These are phyloP conservation scores for Tiliqua scincoides DNA, from an alignment of 2,113 vertebrate species.

Conservation along the genomic window DNA sequence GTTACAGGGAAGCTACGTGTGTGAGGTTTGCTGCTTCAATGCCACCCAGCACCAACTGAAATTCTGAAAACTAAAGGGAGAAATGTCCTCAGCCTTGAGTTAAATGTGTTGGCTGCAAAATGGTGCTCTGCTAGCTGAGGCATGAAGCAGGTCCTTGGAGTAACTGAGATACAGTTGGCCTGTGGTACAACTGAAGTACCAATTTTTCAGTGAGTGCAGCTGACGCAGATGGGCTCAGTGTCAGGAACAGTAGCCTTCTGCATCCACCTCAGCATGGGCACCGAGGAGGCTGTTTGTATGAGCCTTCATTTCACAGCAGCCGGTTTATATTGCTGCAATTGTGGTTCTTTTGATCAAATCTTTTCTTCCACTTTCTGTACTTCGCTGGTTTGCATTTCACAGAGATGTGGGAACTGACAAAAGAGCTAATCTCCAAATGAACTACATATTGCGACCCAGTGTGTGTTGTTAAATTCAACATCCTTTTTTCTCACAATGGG, in stretches of 20 bases:
- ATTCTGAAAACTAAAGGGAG: background rate
- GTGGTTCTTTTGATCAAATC: background rate
- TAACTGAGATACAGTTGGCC: background rate
- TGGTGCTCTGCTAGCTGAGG: background rate
- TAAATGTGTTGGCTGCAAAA: background rate
- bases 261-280: background rate
- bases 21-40: background rate
- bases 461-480: background rate
- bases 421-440: conserved; percentile 16
- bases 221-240: background rate
- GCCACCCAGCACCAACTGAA: background rate
- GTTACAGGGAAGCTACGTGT: background rate
- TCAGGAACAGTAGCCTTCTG: background rate
- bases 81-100: background rate
- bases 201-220: background rate
- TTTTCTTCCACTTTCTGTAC: conserved; percentile 1
- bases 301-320: conserved; percentile 8
- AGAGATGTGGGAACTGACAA: background rate
- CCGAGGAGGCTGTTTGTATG: background rate
- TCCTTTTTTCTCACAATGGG: background rate
- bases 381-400: background rate
- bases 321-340: conserved; percentile 24
- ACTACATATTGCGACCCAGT: conserved; percentile 15
- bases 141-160: background rate
- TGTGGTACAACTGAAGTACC: background rate